A percentile compares a stretch with the other conserved stretches of the same genome.
Evolutionary conservation across 1,140 invertebrate species (phyloP).

Genomic region (Platyscapa corneri): DNA sequence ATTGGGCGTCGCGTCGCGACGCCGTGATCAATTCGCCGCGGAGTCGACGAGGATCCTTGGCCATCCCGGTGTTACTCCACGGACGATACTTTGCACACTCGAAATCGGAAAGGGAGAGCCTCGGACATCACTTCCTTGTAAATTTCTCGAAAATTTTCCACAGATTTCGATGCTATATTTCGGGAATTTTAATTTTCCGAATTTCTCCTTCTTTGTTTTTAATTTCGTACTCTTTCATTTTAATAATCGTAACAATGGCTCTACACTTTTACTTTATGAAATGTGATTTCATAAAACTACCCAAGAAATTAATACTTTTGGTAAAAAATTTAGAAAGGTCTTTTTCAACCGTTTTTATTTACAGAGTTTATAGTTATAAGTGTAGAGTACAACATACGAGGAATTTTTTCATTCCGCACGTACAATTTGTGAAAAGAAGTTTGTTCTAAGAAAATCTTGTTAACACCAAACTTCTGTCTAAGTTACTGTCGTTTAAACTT

Average conservation of each 20-base stretch:
- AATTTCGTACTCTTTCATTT: not conserved
- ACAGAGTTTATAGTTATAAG: not conserved
- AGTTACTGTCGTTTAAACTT: not conserved
- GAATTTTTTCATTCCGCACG: not conserved
- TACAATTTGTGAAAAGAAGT: not conserved
- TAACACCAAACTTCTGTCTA: no score
- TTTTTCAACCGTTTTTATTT: not conserved
- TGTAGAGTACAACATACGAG: not conserved
- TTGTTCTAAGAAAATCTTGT: not conserved
- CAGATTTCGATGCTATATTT: no score
- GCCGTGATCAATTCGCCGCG: not conserved
- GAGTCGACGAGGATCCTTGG: not conserved
- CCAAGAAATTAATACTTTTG: not conserved
- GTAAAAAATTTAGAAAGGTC: not conserved
- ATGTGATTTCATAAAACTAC: no score
- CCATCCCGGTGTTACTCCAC: no score
- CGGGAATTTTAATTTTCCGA: no score
- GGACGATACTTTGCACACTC: no score
- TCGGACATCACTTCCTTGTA: no score
- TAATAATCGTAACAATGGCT: not conserved
- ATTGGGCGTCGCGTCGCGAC: not conserved
- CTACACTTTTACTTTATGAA: no score
- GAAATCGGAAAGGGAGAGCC: no score
- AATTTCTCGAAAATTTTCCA: no score
- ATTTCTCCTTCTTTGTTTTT: no score